These are phyloP conservation scores for Tangara arthus DNA, from an alignment of 2,797 vertebrate genomes.

Conservation along the genomic window DNA sequence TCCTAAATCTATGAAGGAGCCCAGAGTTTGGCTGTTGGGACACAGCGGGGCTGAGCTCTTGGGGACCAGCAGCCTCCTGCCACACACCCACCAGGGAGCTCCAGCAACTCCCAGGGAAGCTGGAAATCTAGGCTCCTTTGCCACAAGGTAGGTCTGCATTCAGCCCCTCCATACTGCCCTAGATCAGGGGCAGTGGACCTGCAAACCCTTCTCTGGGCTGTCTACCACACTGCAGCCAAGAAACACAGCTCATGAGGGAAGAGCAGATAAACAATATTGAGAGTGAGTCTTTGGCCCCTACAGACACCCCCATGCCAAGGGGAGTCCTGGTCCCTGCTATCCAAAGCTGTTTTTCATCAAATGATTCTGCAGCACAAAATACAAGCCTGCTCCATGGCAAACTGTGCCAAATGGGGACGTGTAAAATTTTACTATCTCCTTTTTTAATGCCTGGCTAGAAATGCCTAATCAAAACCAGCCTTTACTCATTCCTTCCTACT, in stretches of 20 bases:
- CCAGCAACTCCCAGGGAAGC: not conserved
- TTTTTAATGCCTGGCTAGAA: not conserved
- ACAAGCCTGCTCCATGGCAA: not conserved
- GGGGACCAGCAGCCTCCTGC: not conserved
- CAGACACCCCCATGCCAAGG: accelerated
- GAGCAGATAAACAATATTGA: not conserved
- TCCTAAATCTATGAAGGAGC: not conserved
- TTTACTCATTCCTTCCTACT: not conserved
- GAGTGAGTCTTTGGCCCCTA: not conserved
- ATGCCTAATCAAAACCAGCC: not conserved
- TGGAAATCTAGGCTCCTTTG: not conserved
- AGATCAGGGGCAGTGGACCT: not conserved
- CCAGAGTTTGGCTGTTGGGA: accelerated
- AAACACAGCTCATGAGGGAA: not conserved
- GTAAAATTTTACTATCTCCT: not conserved
- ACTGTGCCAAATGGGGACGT: not conserved
- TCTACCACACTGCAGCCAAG: not conserved
- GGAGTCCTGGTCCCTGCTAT: not conserved
- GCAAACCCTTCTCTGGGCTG: not conserved
- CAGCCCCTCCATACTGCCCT: not conserved
- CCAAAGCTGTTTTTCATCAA: not conserved
- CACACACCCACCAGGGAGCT: accelerated
- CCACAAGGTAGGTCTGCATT: not conserved
- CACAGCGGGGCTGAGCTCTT: accelerated
- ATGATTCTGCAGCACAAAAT: not conserved